Percentiles rank a stretch among this genome's conserved stretches.
phyloP scores from a whole-genome alignment of 2,888 invertebrate genomes.

The Drosophila stalkeri region DNA sequence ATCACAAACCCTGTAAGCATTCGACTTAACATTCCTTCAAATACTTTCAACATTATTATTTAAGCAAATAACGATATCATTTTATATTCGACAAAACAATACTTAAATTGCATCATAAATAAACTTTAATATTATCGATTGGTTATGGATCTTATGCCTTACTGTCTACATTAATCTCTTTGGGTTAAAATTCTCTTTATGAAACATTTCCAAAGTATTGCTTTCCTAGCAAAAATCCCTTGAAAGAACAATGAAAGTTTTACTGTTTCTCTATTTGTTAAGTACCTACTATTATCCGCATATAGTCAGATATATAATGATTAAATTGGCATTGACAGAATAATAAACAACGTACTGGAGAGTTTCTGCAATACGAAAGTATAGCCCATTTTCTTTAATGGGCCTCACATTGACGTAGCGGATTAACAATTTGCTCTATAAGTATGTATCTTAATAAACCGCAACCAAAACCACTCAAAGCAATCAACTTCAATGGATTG shows the following conservation, averaged over 20 bases:
- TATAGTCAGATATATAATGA: slow-evolving; percentile 6
- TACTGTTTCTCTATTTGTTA: not conserved
- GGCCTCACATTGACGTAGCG: slow-evolving; percentile 32
- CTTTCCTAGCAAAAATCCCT: not conserved
- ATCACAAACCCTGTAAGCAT: slow-evolving; percentile 28
- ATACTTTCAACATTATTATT: slow-evolving; percentile 2
- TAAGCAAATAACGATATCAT: not conserved
- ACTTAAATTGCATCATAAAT: not conserved
- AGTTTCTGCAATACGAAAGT: slow-evolving; percentile 25
- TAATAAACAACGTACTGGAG: slow-evolving; percentile 22
- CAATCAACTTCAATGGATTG: slow-evolving; percentile 61
- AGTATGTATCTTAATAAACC: slow-evolving; percentile 49
- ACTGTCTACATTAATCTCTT: not conserved
- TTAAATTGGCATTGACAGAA: slow-evolving; percentile 21
- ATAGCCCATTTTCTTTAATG: slow-evolving; percentile 40
- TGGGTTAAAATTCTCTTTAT: not conserved
- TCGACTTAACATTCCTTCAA: slow-evolving; percentile 26
- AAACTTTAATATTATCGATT: not conserved
- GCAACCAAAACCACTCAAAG: slow-evolving; percentile 46
- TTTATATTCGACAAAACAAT: not conserved
- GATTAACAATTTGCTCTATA: slow-evolving; percentile 51
- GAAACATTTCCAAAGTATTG: not conserved
- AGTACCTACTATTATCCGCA: not conserved
- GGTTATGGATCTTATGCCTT: not conserved
- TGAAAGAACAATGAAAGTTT: not conserved